phyloP scores from a whole-genome alignment of 2,888 invertebrate species.

The Bugula neritina region DNA sequence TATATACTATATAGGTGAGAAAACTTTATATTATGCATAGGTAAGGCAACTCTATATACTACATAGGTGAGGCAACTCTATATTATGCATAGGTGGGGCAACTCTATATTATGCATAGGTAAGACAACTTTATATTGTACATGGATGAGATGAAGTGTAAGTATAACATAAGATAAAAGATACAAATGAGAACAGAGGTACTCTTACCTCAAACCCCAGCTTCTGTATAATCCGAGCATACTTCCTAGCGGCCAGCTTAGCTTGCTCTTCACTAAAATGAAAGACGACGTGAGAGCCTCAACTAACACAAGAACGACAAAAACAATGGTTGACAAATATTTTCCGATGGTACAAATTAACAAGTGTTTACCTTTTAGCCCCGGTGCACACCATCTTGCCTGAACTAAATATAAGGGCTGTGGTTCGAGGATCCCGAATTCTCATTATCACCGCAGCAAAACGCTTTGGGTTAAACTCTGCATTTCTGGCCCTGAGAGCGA shows the following conservation, averaged over 20 bases:
- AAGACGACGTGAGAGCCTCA: not conserved
- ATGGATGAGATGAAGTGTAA: no score
- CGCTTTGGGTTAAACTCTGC: slow-evolving; percentile 99
- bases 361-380: slow-evolving; percentile 64
- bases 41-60: no score
- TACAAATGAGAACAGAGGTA: no score
- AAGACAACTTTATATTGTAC: no score
- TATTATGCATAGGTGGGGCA: no score
- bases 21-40: no score
- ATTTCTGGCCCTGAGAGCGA: slow-evolving; percentile 93
- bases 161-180: no score
- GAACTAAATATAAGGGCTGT: slow-evolving; percentile 77
- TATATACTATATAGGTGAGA: no score
- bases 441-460: slow-evolving; percentile 97
- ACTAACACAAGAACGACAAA: not conserved
- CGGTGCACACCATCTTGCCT: slow-evolving; percentile 82
- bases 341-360: not conserved
- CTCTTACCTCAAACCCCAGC: slow-evolving; percentile 66
- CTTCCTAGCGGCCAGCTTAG: slow-evolving; percentile 71
- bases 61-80: no score
- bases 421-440: slow-evolving; percentile 72
- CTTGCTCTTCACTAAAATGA: slow-evolving; percentile 64
- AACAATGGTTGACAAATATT: not conserved
- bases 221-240: slow-evolving; percentile 78
- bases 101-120: no score